Evolutionary conservation across 2,113 vertebrate species (phyloP).

Genomic region (Apistogramma diplotaenia): DNA sequence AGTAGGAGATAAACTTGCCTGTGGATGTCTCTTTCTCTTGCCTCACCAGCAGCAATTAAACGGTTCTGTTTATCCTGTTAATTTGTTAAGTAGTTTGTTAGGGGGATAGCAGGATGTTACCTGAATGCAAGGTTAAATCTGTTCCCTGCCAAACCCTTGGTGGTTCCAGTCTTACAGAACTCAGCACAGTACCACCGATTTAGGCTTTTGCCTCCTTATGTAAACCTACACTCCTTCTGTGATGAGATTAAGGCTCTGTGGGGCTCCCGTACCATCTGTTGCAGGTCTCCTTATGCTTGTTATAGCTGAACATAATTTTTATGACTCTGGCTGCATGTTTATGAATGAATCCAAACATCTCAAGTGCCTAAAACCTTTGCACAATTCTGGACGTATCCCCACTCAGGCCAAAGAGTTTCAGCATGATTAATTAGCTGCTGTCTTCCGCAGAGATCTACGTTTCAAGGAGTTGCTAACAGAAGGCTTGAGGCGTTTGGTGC

Average conservation of each 20-base stretch:
- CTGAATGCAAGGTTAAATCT: not conserved
- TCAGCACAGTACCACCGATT: not conserved
- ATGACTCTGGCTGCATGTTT: not conserved
- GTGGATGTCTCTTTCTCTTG: not conserved
- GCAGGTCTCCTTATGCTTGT: not conserved
- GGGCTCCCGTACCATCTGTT: not conserved
- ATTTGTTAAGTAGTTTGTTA: not conserved
- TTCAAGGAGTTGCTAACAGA: slow-evolving; percentile 47
- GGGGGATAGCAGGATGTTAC: not conserved
- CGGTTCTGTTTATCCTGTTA: too few species aligned
- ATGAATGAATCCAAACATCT: not conserved
- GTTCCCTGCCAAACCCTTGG: not conserved
- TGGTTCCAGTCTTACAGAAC: not conserved
- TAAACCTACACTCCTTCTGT: not conserved
- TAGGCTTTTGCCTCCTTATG: not conserved
- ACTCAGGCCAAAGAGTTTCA: not conserved
- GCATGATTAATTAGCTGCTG: slow-evolving; percentile 29
- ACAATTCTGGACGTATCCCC: not conserved
- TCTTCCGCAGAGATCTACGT: slow-evolving; percentile 16
- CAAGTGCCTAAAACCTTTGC: not conserved
- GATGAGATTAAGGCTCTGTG: not conserved
- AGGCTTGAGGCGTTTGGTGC: slow-evolving; percentile 19
- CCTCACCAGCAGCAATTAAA: not conserved
- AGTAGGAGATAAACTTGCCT: not conserved
- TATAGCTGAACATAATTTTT: not conserved